Percentiles rank a stretch among this genome's conserved stretches.
These are phyloP conservation scores for Sebastes fasciatus DNA, from an alignment of 2,113 vertebrate species.

Conservation along the genomic window DNA sequence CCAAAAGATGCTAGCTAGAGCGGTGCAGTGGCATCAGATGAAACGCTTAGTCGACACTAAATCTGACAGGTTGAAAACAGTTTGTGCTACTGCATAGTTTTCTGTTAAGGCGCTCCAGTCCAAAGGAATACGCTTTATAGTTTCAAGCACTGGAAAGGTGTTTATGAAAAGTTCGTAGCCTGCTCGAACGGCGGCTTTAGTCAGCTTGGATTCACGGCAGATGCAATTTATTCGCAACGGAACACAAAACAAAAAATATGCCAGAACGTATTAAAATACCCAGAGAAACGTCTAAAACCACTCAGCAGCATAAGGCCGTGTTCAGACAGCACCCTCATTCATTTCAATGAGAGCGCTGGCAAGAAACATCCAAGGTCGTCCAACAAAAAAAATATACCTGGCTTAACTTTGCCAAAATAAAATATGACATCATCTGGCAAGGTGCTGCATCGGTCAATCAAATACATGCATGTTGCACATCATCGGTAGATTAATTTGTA, in stretches of 20 bases:
- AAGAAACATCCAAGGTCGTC: background rate
- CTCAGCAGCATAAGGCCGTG: background rate
- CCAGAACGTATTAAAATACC: slow-evolving; percentile 12
- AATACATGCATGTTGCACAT: too few species aligned
- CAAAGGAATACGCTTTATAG: background rate
- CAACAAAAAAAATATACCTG: too few species aligned
- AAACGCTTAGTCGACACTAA: slow-evolving; percentile 2
- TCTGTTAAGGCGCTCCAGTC: background rate
- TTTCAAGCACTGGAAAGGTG: background rate
- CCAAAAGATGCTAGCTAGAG: slow-evolving; percentile 14
- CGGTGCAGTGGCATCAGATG: slow-evolving; percentile 20
- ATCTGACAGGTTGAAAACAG: background rate
- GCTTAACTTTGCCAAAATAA: too few species aligned
- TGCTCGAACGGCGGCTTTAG: background rate
- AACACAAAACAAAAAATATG: background rate
- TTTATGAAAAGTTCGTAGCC: background rate
- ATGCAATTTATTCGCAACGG: slow-evolving; percentile 1
- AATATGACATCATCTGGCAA: too few species aligned
- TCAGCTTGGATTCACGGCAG: background rate
- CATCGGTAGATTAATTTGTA: too few species aligned
- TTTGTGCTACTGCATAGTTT: background rate
- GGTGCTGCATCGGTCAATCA: too few species aligned
- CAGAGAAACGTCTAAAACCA: background rate
- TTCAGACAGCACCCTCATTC: background rate
- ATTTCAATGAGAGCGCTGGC: background rate